A percentile compares a stretch with the other conserved stretches of the same genome.
These are phyloP conservation scores for Carlito syrichta DNA, from an alignment of 2,113 vertebrate genomes.

Conservation along the genomic window DNA sequence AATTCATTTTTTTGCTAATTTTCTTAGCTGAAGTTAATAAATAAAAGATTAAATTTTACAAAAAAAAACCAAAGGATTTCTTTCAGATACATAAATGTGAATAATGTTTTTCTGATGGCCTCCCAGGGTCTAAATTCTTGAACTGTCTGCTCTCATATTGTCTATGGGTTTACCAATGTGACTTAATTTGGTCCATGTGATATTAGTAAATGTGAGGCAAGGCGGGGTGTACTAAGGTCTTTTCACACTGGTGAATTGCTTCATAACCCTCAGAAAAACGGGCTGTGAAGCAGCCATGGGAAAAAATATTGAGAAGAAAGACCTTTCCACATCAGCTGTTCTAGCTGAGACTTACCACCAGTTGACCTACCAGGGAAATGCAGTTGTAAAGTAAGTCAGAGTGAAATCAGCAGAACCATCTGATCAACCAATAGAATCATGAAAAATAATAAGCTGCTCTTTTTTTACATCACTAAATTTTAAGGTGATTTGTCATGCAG, in stretches of 20 bases:
- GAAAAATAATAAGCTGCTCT: background rate
- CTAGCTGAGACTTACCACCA: background rate
- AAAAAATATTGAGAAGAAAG: background rate
- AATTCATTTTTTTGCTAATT: background rate
- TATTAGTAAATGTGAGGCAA: background rate
- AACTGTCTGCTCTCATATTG: background rate
- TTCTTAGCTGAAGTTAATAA: background rate
- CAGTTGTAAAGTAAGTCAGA: background rate
- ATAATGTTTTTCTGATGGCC: background rate
- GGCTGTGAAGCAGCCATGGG: background rate
- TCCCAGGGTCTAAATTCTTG: background rate
- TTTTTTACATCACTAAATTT: background rate
- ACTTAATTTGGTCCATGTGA: background rate
- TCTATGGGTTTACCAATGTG: background rate
- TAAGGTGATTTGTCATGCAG: background rate
- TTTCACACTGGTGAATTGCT: background rate
- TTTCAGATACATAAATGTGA: background rate
- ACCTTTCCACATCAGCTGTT: rapidly evolving
- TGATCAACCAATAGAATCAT: background rate
- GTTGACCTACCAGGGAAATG: background rate
- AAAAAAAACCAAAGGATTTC: background rate
- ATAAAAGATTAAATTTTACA: background rate
- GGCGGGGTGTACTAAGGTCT: background rate
- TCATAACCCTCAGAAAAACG: background rate
- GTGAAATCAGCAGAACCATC: background rate